These are phyloP conservation scores for Limanda limanda DNA, from an alignment of 2,113 vertebrate genomes.

Conservation along the genomic window DNA sequence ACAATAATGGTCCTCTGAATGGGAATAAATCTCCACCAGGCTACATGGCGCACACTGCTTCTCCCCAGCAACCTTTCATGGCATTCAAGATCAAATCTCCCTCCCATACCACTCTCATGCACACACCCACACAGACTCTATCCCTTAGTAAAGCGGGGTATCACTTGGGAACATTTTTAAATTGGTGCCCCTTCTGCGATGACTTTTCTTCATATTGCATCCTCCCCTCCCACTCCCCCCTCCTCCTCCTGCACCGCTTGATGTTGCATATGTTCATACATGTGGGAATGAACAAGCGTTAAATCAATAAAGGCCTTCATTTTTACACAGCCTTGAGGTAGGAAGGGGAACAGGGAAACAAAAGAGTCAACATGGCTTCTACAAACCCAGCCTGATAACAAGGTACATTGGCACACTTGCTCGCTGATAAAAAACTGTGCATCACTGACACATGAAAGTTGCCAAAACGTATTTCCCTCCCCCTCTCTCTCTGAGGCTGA, in stretches of 20 bases:
- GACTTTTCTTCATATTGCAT: slow-evolving; percentile 35
- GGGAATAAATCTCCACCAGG: slow-evolving; percentile 82
- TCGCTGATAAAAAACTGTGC: slow-evolving; percentile 52
- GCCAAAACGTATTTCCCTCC: background rate
- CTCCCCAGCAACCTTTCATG: slow-evolving; percentile 57
- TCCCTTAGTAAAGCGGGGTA: slow-evolving; percentile 47
- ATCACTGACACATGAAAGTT: slow-evolving; percentile 46
- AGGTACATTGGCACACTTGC: slow-evolving; percentile 33
- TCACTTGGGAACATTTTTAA: slow-evolving; percentile 55
- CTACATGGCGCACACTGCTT: slow-evolving; percentile 57
- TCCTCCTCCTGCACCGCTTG: slow-evolving; percentile 18
- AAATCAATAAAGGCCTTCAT: slow-evolving; percentile 67
- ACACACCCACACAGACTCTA: slow-evolving; percentile 47
- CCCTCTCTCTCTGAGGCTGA: slow-evolving; percentile 24
- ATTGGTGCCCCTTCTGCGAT: slow-evolving; percentile 61
- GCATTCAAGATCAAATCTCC: slow-evolving; percentile 59
- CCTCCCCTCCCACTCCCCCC: slow-evolving; percentile 5
- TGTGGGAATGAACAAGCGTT: slow-evolving; percentile 63
- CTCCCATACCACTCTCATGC: slow-evolving; percentile 20
- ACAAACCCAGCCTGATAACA: slow-evolving; percentile 52
- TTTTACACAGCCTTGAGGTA: slow-evolving; percentile 48
- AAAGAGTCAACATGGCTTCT: slow-evolving; percentile 40
- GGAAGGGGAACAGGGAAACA: slow-evolving; percentile 32
- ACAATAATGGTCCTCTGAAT: slow-evolving; percentile 84
- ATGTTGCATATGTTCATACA: slow-evolving; percentile 56